Percentiles rank a stretch among this genome's conserved stretches.
Conservation (phyloP, 2,797 vertebrate species). For the Acestrorhynchus altus region DNA sequence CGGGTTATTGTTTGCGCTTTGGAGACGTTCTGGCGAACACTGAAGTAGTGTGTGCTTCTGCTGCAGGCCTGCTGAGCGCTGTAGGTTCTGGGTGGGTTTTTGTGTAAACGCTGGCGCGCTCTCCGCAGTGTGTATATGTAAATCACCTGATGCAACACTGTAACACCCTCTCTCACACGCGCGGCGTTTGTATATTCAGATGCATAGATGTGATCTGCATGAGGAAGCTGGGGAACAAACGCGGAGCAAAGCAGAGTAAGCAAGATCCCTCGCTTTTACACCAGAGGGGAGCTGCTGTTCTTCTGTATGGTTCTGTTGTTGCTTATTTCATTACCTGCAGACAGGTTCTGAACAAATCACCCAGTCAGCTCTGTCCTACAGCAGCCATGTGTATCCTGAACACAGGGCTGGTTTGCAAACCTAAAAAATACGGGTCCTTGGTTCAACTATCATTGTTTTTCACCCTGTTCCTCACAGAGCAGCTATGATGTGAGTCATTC, state of each 20-base stretch:
- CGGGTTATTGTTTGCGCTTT: constrained; percentile 36
- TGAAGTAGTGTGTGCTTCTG: constrained; percentile 1
- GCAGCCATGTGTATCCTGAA: neutral
- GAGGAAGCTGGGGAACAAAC: constrained; percentile 8
- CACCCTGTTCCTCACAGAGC: no score
- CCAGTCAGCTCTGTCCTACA: neutral
- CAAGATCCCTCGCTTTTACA: constrained; percentile 24
- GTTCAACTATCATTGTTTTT: no score
- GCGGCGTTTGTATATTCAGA: constrained; percentile 1
- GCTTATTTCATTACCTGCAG: constrained; percentile 15
- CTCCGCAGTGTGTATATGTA: constrained; percentile 24
- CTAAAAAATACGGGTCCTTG: no score
- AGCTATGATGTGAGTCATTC: no score
- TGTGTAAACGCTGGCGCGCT: constrained; percentile 20
- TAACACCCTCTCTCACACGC: constrained; percentile 16
- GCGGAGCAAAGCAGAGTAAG: constrained; percentile 19
- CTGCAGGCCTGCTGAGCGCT: neutral
- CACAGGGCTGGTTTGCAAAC: no score
- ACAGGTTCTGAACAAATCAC: neutral
- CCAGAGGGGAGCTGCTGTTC: constrained; percentile 1
- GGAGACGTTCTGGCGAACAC: constrained; percentile 11
- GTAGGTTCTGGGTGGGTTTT: neutral
- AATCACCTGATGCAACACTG: constrained; percentile 27
- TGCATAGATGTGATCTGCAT: constrained; percentile 19
- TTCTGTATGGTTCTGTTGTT: no score